phyloP scores from a whole-genome alignment of 2,888 invertebrate species.

The Drosophila diplacantha region DNA sequence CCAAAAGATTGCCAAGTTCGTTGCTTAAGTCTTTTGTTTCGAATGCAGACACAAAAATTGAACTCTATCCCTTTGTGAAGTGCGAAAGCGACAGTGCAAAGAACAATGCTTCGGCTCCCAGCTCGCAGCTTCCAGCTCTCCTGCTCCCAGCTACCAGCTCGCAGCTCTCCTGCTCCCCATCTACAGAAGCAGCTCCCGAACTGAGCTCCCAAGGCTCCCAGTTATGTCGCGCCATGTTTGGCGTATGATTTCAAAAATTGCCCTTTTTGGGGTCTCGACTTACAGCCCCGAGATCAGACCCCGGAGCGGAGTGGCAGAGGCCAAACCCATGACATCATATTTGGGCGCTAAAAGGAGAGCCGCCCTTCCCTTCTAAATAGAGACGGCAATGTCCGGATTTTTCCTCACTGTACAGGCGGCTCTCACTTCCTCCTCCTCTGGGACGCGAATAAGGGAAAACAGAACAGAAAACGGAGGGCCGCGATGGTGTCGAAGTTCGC shows the following conservation, averaged over 20 bases:
- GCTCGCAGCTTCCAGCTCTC: neutral
- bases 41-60: slow-evolving; percentile 72
- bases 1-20: slow-evolving; percentile 58
- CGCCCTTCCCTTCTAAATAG: slow-evolving; percentile 68
- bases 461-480: slow-evolving; percentile 48
- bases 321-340: slow-evolving; percentile 73
- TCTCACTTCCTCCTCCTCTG: slow-evolving; percentile 46
- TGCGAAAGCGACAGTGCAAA: slow-evolving; percentile 74
- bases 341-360: slow-evolving; percentile 74
- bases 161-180: slow-evolving; percentile 2
- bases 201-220: slow-evolving; percentile 42
- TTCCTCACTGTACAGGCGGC: slow-evolving; percentile 15
- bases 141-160: neutral
- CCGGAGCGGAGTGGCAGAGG: slow-evolving; percentile 1
- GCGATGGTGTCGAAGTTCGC: slow-evolving; percentile 71
- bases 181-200: slow-evolving; percentile 12
- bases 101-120: slow-evolving; percentile 63
- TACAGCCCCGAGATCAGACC: slow-evolving; percentile 48
- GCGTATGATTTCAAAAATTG: slow-evolving; percentile 75
- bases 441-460: slow-evolving; percentile 32
- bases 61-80: slow-evolving; percentile 74
- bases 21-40: slow-evolving; percentile 74
- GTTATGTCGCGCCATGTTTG: slow-evolving; percentile 74
- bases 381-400: slow-evolving; percentile 59
- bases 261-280: slow-evolving; percentile 74